Base-by-base conservation (phyloP, 2,888 invertebrate species). In the Epiblema foenella region DNA sequence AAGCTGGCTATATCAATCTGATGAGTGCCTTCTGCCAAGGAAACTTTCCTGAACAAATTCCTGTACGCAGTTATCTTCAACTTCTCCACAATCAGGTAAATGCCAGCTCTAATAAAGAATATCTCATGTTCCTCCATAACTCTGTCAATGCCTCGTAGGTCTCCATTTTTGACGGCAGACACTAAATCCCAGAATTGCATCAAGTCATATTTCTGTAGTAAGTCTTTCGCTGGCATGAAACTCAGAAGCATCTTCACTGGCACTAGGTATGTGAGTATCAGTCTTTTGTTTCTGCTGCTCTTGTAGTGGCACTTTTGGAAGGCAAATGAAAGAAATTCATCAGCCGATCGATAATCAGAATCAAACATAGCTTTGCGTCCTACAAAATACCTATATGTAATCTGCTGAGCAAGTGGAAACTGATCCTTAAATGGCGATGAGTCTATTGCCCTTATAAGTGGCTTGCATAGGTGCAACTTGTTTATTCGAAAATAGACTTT, bases 311-410 rank as follows among this genome's bases (percentile, higher is more conserved):
- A 99, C 81, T 97, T 96, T 84, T 97, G 95, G 87, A 99, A 99
- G 0, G 99, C 99, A 88, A 96, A 99, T 0, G 97, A 96, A 24
- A 99, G 90, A 83, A 97, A 97, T 83, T 98, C 97, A 86, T 99
- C 98, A 24, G 99, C 99, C 88, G 96, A 95, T 86, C 96, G 96
- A 84, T 98, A 98, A 85, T 99, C 98, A 68, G 98, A 98, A 89
- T 99, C 99, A 86, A 99, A 99, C 98, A 99, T 99, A 2, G 98
- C 98, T 87, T 99, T 99, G 39, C 99, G 95, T 0, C 99, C 99
- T 18, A 99, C 98, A 90, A 98, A 99, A 89, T 99, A 99, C 83
- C 97, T 97, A 89, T 99, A 99, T 0, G 99, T 99, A 68, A 99
- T 98, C 84, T 98, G 97, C 85, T 99, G 99, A 11, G 98, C 97